These are phyloP conservation scores for Eulemur macaco DNA, from an alignment of 2,113 vertebrate genomes.

Conservation along the genomic window DNA sequence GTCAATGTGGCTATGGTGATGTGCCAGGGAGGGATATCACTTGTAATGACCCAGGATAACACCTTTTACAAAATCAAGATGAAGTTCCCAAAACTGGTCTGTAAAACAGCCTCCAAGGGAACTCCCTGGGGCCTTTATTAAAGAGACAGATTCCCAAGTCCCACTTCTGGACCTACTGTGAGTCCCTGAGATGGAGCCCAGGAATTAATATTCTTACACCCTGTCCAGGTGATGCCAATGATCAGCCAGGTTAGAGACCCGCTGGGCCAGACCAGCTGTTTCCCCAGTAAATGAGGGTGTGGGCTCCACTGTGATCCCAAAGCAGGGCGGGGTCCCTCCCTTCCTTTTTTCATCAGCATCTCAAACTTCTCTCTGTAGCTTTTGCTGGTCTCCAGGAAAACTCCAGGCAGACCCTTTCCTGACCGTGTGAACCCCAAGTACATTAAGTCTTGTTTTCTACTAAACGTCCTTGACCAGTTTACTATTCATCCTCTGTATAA, in stretches of 20 bases:
- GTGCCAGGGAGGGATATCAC: neutral
- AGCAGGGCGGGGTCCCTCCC: no score
- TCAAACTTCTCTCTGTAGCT: neutral
- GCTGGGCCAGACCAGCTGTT: neutral
- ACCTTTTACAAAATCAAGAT: neutral
- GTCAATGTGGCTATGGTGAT: neutral
- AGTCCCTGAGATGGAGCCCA: neutral
- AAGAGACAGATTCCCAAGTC: neutral
- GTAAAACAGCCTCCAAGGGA: neutral
- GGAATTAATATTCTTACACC: neutral
- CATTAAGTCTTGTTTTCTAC: neutral
- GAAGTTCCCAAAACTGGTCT: neutral
- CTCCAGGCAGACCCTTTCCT: neutral
- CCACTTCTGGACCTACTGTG: neutral
- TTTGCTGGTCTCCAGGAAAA: neutral
- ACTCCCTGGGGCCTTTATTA: neutral
- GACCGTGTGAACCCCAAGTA: rapidly evolving
- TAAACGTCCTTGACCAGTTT: neutral
- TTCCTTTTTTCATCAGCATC: neutral
- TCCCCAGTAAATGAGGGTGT: neutral
- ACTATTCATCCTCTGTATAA: neutral
- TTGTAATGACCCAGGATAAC: neutral
- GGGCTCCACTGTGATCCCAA: neutral
- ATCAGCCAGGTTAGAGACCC: neutral
- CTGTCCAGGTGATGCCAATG: neutral